Evolutionary conservation across 2,888 invertebrate genomes (phyloP).

Genomic region (Coronaproctus castanopsis): DNA sequence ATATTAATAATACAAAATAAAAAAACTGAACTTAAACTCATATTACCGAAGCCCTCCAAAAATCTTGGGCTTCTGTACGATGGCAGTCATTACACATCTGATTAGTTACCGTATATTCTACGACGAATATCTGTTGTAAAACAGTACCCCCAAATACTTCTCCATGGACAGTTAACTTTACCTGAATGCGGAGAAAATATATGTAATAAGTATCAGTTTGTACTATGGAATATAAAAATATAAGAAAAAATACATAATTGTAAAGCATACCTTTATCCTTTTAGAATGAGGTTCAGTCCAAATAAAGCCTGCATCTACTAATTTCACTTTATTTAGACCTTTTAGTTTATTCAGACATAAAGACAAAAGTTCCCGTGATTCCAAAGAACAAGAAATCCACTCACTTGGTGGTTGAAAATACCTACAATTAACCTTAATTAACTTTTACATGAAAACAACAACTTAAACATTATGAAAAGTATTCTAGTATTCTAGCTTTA

Average conservation of each 20-base stretch:
- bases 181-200: conserved; percentile 33
- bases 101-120: conserved; percentile 74
- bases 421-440: conserved; percentile 24
- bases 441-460: too few relatives aligned
- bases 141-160: conserved; percentile 80
- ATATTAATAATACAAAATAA: too few relatives aligned
- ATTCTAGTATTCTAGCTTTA: too few relatives aligned
- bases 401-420: conserved; percentile 81
- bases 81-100: conserved; percentile 98
- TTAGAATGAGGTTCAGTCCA: conserved; percentile 99
- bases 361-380: conserved; percentile 72
- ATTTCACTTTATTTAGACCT: conserved; percentile 66
- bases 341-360: conserved; percentile 83
- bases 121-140: conserved; percentile 83
- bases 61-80: conserved; percentile 89
- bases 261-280: conserved; percentile 55
- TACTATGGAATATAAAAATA: background rate
- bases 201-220: background rate
- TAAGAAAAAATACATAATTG: too few relatives aligned
- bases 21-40: too few relatives aligned
- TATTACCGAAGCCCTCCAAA: conserved; percentile 69
- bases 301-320: conserved; percentile 88
- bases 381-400: conserved; percentile 68
- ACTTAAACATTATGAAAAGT: too few relatives aligned
- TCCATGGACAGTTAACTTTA: conserved; percentile 82